Conservation (phyloP, 2,113 vertebrate genomes). For the Lichenostomus cassidix region DNA sequence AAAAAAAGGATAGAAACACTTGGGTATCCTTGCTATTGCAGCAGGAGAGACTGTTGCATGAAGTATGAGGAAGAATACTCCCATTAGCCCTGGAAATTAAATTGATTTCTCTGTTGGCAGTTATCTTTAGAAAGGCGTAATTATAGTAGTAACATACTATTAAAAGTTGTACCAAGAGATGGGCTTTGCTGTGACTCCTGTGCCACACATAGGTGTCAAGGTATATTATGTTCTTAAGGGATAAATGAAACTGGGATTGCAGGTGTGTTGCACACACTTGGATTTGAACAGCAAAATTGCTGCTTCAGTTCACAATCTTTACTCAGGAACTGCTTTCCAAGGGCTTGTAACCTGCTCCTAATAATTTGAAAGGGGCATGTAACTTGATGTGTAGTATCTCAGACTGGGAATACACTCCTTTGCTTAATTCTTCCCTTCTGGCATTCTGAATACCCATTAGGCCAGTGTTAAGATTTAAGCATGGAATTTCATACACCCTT, state of each 20-base stretch:
- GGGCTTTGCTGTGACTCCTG: not conserved
- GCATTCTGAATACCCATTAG: not conserved
- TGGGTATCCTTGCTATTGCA: not conserved
- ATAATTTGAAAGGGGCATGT: not conserved
- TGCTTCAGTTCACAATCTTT: not conserved
- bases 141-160: not conserved
- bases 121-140: not conserved
- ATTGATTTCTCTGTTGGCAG: not conserved
- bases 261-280: not conserved
- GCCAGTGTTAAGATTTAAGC: not conserved
- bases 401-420: not conserved
- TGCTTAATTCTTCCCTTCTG: conserved; percentile 8
- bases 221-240: not conserved
- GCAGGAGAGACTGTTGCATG: not conserved
- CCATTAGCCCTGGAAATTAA: not conserved
- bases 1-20: not conserved
- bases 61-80: not conserved
- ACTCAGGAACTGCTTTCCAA: conserved; percentile 20
- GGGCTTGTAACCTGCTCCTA: not conserved
- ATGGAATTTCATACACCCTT: not conserved
- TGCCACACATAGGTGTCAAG: not conserved
- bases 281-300: not conserved
- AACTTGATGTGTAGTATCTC: not conserved
- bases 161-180: not conserved
- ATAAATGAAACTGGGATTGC: not conserved